Percentiles rank a stretch among this genome's conserved stretches.
phyloP scores from a whole-genome alignment of 1,140 invertebrate species.

The Pristionchus pacificus region DNA sequence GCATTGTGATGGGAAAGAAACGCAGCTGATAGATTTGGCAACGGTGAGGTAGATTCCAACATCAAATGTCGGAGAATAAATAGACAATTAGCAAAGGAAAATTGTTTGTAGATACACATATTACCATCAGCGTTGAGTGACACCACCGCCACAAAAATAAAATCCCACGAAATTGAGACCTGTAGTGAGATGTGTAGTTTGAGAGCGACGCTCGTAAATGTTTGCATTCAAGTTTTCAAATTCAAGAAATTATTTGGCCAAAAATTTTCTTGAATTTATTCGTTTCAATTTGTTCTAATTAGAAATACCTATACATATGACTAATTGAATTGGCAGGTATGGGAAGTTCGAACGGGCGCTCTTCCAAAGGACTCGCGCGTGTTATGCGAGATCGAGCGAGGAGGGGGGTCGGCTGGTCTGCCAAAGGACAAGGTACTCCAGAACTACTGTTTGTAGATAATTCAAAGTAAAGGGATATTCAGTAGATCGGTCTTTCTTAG shows the following conservation, averaged over 20 bases:
- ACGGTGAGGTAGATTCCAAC: constrained; percentile 28
- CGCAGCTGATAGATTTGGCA: constrained; percentile 43
- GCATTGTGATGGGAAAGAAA: constrained; percentile 89
- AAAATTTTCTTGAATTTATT: too few species aligned
- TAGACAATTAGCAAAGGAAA: too few species aligned
- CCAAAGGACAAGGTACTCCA: neutral
- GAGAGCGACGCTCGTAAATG: too few species aligned
- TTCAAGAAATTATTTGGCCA: too few species aligned
- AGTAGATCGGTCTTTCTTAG: constrained; percentile 60
- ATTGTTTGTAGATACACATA: too few species aligned
- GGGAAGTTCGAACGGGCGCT: neutral
- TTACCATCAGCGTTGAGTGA: too few species aligned
- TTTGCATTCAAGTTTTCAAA: too few species aligned
- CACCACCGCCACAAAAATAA: too few species aligned
- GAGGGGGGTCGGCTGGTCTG: neutral
- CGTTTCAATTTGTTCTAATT: too few species aligned
- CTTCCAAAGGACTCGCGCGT: neutral
- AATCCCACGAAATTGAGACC: too few species aligned
- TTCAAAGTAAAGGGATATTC: neutral
- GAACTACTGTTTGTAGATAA: neutral
- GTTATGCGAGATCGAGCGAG: neutral
- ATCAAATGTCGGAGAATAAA: neutral
- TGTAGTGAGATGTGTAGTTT: too few species aligned
- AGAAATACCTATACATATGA: too few species aligned
- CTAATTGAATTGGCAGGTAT: neutral